These are phyloP conservation scores for Mustela lutreola DNA, from an alignment of 2,113 vertebrate genomes.

Conservation along the genomic window DNA sequence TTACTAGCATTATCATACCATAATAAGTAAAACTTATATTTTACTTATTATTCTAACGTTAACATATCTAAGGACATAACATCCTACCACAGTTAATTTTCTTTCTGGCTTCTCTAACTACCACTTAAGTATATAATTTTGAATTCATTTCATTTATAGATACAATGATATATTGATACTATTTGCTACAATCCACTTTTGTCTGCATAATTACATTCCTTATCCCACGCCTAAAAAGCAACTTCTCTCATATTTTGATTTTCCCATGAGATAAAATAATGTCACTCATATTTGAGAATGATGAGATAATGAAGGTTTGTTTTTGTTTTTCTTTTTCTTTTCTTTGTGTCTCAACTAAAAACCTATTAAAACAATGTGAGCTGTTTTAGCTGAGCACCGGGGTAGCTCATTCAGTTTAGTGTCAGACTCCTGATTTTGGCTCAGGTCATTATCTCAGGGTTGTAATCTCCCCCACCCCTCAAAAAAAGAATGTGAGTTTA, in stretches of 20 bases:
- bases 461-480: no score
- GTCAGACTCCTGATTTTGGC: neutral
- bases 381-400: neutral
- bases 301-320: neutral
- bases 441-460: neutral
- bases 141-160: constrained; percentile 23
- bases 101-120: neutral
- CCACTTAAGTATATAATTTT: neutral
- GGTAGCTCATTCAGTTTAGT: neutral
- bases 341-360: constrained; percentile 9
- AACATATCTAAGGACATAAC: neutral
- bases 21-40: neutral
- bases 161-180: neutral
- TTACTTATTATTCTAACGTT: neutral
- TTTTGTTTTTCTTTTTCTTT: neutral
- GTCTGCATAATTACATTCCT: neutral
- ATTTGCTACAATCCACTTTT: neutral
- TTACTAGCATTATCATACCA: neutral
- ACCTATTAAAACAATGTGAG: neutral
- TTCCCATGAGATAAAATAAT: neutral
- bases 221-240: neutral
- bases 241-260: neutral
- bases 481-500: neutral
- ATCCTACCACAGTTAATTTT: constrained; percentile 21
- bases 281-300: constrained; percentile 27